These are phyloP conservation scores for Paratrypauchen microcephalus DNA, from an alignment of 2,797 vertebrate species.

Conservation along the genomic window DNA sequence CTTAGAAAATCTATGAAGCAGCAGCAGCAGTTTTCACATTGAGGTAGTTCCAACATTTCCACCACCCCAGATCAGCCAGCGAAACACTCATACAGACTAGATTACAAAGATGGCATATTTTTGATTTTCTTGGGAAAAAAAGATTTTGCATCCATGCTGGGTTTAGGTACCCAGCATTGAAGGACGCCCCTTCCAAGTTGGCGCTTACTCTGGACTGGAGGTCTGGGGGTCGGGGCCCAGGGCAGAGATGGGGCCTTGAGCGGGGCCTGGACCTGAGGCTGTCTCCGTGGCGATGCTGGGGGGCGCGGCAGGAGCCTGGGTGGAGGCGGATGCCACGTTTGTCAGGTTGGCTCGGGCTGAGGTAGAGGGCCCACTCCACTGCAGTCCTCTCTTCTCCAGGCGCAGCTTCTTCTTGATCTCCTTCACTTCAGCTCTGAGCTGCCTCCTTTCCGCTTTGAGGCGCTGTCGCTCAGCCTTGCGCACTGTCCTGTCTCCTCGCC, in stretches of 20 bases:
- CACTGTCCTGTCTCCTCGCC: conserved; percentile 93
- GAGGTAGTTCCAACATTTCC: conserved; percentile 84
- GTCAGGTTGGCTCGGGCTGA: conserved; percentile 70
- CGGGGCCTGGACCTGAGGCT: conserved; percentile 74
- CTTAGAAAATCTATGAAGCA: conserved; percentile 80
- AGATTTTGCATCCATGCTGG: conserved; percentile 78
- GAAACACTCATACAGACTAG: conserved; percentile 80
- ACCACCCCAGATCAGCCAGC: conserved; percentile 81
- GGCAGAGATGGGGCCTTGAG: conserved; percentile 73
- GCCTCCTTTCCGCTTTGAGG: conserved; percentile 93
- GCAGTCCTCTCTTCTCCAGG: conserved; percentile 91
- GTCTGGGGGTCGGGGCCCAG: conserved; percentile 84
- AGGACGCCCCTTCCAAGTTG: conserved; percentile 69
- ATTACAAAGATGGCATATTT: conserved; percentile 78
- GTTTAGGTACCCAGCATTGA: conserved; percentile 72
- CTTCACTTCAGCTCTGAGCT: conserved; percentile 94
- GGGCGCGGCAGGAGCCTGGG: conserved; percentile 72
- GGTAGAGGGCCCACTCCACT: conserved; percentile 86
- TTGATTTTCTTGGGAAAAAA: conserved; percentile 73
- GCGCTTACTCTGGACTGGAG: conserved; percentile 88
- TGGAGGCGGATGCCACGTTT: conserved; percentile 74
- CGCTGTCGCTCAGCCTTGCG: conserved; percentile 96
- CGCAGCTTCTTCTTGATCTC: conserved; percentile 98
- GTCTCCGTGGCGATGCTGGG: conserved; percentile 69
- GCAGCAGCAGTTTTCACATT: conserved; percentile 82